Evolutionary conservation across 2,797 vertebrate genomes (phyloP).

Genomic region (Danio aesculapii): DNA sequence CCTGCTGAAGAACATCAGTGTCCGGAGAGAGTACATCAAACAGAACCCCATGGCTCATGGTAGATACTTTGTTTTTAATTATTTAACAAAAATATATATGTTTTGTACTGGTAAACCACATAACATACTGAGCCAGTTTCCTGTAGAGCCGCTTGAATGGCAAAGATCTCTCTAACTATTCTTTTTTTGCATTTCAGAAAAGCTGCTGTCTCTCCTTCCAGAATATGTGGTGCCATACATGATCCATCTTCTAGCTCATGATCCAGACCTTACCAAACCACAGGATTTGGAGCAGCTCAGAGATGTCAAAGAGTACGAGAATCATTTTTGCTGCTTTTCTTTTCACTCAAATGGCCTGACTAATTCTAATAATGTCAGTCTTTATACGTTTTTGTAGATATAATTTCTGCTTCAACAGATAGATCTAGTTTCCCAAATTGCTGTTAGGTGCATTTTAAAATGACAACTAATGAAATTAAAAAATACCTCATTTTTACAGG

Average conservation of each 20-base stretch:
- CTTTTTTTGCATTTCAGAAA: constrained; percentile 80
- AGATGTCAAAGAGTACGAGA: constrained; percentile 98
- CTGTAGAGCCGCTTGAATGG: neutral
- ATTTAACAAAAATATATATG: no score
- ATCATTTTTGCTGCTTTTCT: neutral
- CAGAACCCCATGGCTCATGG: constrained; percentile 84
- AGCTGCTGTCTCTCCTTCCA: constrained; percentile 92
- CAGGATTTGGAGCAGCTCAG: constrained; percentile 97
- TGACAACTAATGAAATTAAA: neutral
- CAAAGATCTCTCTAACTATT: neutral
- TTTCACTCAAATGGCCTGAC: neutral
- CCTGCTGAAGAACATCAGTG: constrained; percentile 98
- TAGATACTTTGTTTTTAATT: constrained; percentile 12
- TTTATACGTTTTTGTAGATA: no score
- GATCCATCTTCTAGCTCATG: constrained; percentile 97
- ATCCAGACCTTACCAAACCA: constrained; percentile 98
- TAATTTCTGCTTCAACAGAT: no score
- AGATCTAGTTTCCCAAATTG: no score
- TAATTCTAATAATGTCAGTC: neutral
- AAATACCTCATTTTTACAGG: constrained; percentile 69
- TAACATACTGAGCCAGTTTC: neutral
- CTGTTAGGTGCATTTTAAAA: neutral
- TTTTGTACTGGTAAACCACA: neutral
- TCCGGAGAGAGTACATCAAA: constrained; percentile 97
- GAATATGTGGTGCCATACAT: constrained; percentile 98